Evolutionary conservation across 2,113 vertebrate genomes (phyloP).

Genomic region (Oceanodroma tethys): DNA sequence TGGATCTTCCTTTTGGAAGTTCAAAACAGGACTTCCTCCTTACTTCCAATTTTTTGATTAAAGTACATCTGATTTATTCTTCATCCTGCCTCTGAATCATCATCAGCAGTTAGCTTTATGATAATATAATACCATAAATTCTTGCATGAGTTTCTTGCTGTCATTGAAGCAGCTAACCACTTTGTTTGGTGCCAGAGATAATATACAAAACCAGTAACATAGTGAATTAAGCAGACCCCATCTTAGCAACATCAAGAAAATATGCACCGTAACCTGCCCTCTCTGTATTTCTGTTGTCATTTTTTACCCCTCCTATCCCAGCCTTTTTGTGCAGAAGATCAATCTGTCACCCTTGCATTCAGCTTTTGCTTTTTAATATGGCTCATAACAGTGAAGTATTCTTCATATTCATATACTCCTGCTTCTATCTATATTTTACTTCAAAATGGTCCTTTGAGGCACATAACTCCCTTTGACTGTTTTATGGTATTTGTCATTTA

Average conservation of each 20-base stretch:
- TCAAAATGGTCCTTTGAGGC: background rate
- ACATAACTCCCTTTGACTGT: background rate
- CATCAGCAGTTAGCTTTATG: background rate
- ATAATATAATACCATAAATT: background rate
- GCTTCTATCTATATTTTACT: background rate
- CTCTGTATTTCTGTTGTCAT: background rate
- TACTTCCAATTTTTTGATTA: background rate
- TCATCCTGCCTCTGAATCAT: background rate
- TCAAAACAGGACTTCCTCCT: background rate
- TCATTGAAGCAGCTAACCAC: background rate
- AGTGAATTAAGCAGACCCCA: background rate
- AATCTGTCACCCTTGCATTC: background rate
- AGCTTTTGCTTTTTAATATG: background rate
- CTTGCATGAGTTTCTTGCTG: background rate
- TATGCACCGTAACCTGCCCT: background rate
- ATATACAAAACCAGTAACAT: background rate
- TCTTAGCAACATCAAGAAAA: background rate
- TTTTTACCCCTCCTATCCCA: background rate
- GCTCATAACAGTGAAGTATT: background rate
- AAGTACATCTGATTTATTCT: background rate
- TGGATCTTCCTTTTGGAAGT: background rate
- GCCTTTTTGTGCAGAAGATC: background rate
- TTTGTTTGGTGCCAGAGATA: background rate
- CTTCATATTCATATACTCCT: background rate
- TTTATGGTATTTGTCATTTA: background rate